Evolutionary conservation across 2,888 invertebrate genomes (phyloP).

Genomic region (Eupithecia subumbrata): DNA sequence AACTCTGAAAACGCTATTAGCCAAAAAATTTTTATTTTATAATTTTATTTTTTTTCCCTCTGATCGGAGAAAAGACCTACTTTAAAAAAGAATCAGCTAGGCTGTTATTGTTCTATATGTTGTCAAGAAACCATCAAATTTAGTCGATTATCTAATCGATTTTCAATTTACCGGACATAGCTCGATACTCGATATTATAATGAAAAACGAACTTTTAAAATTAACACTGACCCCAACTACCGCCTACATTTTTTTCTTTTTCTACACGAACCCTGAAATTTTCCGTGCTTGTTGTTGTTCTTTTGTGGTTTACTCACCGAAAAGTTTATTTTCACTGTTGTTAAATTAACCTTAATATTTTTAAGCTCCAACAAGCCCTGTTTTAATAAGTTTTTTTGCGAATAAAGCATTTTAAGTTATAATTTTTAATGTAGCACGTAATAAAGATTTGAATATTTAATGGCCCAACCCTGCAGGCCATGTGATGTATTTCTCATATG

Average conservation of each 20-base stretch:
- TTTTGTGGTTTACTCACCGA: not conserved
- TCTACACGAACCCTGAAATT: not conserved
- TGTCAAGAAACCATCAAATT: not conserved
- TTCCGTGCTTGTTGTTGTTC: not conserved
- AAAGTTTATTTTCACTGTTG: not conserved
- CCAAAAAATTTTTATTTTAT: too few relatives aligned
- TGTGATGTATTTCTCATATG: too few relatives aligned
- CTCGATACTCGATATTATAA: not conserved
- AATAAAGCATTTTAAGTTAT: not conserved
- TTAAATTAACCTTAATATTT: not conserved
- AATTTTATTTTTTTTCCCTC: too few relatives aligned
- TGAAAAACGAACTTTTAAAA: too few relatives aligned
- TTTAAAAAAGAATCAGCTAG: too few relatives aligned
- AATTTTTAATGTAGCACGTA: too few relatives aligned
- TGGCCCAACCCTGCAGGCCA: too few relatives aligned
- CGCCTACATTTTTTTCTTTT: not conserved
- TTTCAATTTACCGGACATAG: not conserved
- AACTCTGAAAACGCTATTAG: too few relatives aligned
- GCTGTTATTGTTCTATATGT: not conserved
- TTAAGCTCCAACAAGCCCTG: not conserved
- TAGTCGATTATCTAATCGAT: not conserved
- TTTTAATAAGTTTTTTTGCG: not conserved
- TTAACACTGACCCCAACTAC: not conserved
- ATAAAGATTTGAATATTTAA: too few relatives aligned
- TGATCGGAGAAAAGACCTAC: too few relatives aligned